A percentile compares a stretch with the other conserved stretches of the same genome.
These are phyloP conservation scores for Microcaecilia unicolor DNA, from an alignment of 2,797 vertebrate species.

Conservation along the genomic window DNA sequence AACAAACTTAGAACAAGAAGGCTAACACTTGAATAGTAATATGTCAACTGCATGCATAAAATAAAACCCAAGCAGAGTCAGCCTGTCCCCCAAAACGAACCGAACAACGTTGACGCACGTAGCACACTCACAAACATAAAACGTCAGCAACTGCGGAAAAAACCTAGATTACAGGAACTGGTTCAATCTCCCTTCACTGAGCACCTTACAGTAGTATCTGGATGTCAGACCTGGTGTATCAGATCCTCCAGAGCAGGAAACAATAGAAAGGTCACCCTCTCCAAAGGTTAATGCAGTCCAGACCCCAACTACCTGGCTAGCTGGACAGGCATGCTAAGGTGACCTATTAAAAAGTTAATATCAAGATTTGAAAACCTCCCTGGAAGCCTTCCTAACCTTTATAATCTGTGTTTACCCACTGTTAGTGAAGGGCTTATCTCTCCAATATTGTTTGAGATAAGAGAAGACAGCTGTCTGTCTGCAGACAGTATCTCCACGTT, in stretches of 20 bases:
- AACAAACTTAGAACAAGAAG: too few species aligned
- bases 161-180: too few species aligned
- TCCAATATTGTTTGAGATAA: conserved; percentile 27
- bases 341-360: conserved; percentile 62
- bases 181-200: conserved; percentile 7
- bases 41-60: too few species aligned
- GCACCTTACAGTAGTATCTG: conserved; percentile 15
- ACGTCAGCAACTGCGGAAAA: too few species aligned
- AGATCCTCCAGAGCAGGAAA: conserved; percentile 16
- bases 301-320: conserved; percentile 12
- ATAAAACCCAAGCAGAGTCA: too few species aligned
- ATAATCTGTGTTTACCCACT: conserved; percentile 55
- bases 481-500: conserved; percentile 32
- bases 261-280: conserved; percentile 1
- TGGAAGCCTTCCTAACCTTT: conserved; percentile 41
- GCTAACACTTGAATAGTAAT: too few species aligned
- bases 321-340: conserved; percentile 46
- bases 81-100: too few species aligned
- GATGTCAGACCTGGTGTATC: conserved; percentile 7
- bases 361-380: conserved; percentile 32
- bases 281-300: conserved; percentile 35
- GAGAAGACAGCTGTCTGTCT: conserved; percentile 44
- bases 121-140: too few species aligned
- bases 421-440: conserved; percentile 21
- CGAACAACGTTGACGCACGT: too few species aligned